Conservation (phyloP, 2,888 invertebrate species). For the Shargacucullia verbasci region DNA sequence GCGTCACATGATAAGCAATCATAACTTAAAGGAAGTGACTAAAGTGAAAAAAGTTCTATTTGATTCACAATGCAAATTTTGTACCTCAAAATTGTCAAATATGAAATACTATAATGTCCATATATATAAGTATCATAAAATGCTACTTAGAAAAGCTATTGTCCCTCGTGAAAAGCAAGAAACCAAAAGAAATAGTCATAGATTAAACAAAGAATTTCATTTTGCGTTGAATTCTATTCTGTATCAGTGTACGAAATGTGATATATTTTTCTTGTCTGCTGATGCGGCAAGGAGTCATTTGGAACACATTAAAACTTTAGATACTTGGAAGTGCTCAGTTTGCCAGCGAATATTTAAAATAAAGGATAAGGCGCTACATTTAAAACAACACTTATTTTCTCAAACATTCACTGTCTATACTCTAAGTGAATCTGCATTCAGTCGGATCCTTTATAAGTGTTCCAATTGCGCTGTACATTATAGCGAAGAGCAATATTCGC, state of each 20-base stretch:
- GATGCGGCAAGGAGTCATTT: conserved; percentile 66
- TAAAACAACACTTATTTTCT: conserved; percentile 69
- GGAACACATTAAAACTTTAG: conserved; percentile 66
- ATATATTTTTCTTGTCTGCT: conserved; percentile 72
- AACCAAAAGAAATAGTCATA: not conserved
- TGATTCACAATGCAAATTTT: conserved; percentile 66
- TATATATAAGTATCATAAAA: conserved; percentile 46
- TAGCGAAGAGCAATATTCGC: conserved; percentile 64
- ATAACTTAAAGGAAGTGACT: conserved; percentile 52
- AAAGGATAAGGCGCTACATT: conserved; percentile 68
- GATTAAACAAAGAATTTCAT: not conserved
- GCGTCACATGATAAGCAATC: conserved; percentile 59
- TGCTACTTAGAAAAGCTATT: conserved; percentile 15
- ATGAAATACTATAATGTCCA: conserved; percentile 56
- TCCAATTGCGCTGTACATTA: conserved; percentile 73
- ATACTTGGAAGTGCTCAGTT: conserved; percentile 72
- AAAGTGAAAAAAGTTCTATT: conserved; percentile 55
- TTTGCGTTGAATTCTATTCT: conserved; percentile 65
- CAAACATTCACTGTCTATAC: conserved; percentile 63
- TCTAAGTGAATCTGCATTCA: conserved; percentile 55
- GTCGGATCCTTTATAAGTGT: conserved; percentile 70
- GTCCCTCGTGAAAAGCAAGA: conserved; percentile 2
- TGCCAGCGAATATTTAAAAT: conserved; percentile 72
- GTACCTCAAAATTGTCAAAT: conserved; percentile 49
- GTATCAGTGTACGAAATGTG: conserved; percentile 75